Base-by-base conservation (phyloP, 92 coral and sea anemone species). In the Parazoanthus atlanticus region DNA sequence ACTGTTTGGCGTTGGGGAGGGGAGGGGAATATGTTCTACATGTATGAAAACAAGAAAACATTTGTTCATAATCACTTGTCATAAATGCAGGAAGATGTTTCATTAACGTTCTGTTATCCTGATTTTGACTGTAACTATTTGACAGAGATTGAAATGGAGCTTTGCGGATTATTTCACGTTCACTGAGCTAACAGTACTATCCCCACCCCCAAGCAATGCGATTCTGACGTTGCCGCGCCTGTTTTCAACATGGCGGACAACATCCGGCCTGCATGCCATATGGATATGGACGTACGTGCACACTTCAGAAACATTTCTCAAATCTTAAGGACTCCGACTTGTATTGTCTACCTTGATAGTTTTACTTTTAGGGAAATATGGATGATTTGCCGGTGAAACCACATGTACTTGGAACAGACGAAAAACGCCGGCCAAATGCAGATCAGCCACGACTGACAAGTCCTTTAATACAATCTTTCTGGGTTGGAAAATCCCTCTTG, bases 401-500 rank as follows among this genome's bases (percentile, higher is more conserved):
- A n/a, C 46, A 36, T 36, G 79, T 26, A 9, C 28, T 61, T 2
- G 69, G 28, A 61, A 61, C 28, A 2, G 58, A 76, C 30, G 79
- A 47, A 47, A 29, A 52, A 13, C n/a, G n/a, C 15, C 25, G 38
- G 78, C 17, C 25, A 74, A 74, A 33, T 34, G 15, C 52, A 46
- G 52, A 46, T 46, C 52, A 46, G 52, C 47, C 25, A n/a, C n/a
- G n/a, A n/a, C 10, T 19, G 8, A 9, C 79, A 75, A 78, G 72
- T 17, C 66, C 85, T 7, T 38, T 88, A 80, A 78, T 72, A 46
- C 76, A 78, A 71, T 91, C 93, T 25, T 91, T 88, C 82, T 67
- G 89, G 86, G 56, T 66, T 83, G 89, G 93, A 84, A 91, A 88
- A 66, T 67, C 86, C 7, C 81, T 88, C 2, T 38, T 36, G 34